Conservation (phyloP, 2,888 invertebrate species). For the Drosophila putrida region DNA sequence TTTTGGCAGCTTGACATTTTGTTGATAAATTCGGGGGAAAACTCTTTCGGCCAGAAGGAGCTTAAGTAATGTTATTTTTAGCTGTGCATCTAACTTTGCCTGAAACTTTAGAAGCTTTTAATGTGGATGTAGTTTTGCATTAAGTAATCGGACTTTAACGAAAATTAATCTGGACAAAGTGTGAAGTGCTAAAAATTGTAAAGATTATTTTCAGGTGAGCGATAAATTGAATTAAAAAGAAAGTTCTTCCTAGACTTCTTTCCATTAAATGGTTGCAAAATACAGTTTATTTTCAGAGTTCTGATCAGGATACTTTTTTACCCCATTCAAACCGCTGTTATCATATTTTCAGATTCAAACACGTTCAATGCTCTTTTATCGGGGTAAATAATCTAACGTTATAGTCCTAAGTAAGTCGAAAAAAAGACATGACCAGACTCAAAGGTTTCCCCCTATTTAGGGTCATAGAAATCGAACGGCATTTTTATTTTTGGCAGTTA, state of each 20-base stretch:
- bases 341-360: no score
- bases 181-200: constrained; percentile 38
- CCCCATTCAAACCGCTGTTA: neutral
- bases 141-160: constrained; percentile 40
- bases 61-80: constrained; percentile 65
- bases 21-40: constrained; percentile 52
- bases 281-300: constrained; percentile 6
- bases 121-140: constrained; percentile 58
- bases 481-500: no score
- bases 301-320: constrained; percentile 7
- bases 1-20: constrained; percentile 77
- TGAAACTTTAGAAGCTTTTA: constrained; percentile 49
- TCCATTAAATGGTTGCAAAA: constrained; percentile 39
- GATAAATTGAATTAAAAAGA: constrained; percentile 70
- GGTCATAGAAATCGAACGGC: no score
- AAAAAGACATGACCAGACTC: no score
- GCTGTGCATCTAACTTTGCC: constrained; percentile 49
- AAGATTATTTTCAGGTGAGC: constrained; percentile 61
- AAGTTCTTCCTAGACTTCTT: constrained; percentile 53
- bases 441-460: no score
- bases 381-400: no score
- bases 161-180: constrained; percentile 17
- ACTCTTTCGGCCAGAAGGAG: constrained; percentile 16
- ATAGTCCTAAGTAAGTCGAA: no score
- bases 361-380: no score